Percentiles rank a stretch among this genome's conserved stretches.
phyloP scores from a whole-genome alignment of 1,140 invertebrate genomes.

The Sitodiplosis mosellana region DNA sequence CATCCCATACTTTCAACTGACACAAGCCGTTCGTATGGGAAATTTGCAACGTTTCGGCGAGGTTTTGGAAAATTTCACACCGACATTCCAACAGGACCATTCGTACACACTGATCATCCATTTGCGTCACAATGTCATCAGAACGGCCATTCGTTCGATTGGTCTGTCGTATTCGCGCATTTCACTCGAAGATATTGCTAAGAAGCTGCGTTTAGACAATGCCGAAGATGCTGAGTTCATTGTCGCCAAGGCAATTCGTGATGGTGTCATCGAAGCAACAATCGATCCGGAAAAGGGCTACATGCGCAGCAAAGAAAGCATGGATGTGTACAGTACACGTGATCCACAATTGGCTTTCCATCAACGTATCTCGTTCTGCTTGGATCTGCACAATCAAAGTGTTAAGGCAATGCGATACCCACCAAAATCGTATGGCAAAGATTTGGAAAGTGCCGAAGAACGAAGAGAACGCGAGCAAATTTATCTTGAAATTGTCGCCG shows the following conservation, averaged over 20 bases:
- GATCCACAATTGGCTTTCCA: conserved; percentile 96
- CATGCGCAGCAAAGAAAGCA: conserved; percentile 93
- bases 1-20: conserved; percentile 91
- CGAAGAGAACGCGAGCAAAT: conserved; percentile 90
- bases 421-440: conserved; percentile 95
- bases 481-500: conserved; percentile 90
- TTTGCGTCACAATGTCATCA: conserved; percentile 96
- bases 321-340: conserved; percentile 91
- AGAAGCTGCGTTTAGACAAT: conserved; percentile 82
- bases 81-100: conserved; percentile 73
- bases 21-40: conserved; percentile 89
- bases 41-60: conserved; percentile 88
- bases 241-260: conserved; percentile 97
- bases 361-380: conserved; percentile 92
- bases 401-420: conserved; percentile 99
- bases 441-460: conserved; percentile 94
- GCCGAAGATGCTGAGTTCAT: conserved; percentile 98
- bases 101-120: conserved; percentile 90
- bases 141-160: conserved; percentile 94
- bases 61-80: conserved; percentile 76
- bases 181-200: conserved; percentile 83
- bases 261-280: conserved; percentile 95
- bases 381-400: conserved; percentile 95
- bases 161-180: conserved; percentile 94
- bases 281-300: conserved; percentile 90